phyloP scores from a whole-genome alignment of 2,113 vertebrate species.

The Stomatorhinus ivindoensis region DNA sequence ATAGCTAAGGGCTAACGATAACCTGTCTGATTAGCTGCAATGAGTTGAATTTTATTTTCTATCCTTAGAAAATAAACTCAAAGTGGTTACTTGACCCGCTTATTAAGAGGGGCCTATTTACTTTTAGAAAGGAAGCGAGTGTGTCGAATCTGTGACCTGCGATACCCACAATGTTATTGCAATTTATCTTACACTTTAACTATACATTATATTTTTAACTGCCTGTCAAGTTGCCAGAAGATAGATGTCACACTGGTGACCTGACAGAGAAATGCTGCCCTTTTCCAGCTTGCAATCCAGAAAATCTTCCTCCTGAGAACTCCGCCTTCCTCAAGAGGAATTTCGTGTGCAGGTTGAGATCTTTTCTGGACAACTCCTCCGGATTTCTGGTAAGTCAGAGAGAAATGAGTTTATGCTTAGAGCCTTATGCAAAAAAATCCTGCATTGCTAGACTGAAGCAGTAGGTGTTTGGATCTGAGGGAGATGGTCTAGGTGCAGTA shows the following conservation, averaged over 20 bases:
- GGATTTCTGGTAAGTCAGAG: constrained; percentile 68
- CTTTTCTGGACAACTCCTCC: constrained; percentile 74
- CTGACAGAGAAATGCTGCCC: constrained; percentile 39
- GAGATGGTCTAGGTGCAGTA: too few relatives aligned
- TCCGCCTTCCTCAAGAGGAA: constrained; percentile 70
- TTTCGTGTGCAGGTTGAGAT: constrained; percentile 72
- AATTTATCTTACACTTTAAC: too few relatives aligned
- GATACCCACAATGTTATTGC: neutral
- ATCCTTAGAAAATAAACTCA: neutral
- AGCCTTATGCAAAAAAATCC: neutral
- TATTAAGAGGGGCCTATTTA: neutral
- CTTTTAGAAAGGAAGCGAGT: accelerated
- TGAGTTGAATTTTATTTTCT: neutral
- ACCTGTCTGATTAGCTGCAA: neutral
- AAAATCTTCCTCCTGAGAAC: constrained; percentile 70
- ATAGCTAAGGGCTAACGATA: neutral
- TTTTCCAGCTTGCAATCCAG: constrained; percentile 55
- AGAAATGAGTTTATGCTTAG: neutral
- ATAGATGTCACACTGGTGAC: neutral
- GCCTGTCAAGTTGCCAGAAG: neutral
- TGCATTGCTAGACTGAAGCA: neutral
- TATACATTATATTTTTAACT: too few relatives aligned
- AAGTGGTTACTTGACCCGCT: neutral
- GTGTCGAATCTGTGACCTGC: neutral
- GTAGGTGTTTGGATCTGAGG: too few relatives aligned